Base-by-base conservation (phyloP, 1,140 invertebrate genomes). In the Sitodiplosis mosellana region DNA sequence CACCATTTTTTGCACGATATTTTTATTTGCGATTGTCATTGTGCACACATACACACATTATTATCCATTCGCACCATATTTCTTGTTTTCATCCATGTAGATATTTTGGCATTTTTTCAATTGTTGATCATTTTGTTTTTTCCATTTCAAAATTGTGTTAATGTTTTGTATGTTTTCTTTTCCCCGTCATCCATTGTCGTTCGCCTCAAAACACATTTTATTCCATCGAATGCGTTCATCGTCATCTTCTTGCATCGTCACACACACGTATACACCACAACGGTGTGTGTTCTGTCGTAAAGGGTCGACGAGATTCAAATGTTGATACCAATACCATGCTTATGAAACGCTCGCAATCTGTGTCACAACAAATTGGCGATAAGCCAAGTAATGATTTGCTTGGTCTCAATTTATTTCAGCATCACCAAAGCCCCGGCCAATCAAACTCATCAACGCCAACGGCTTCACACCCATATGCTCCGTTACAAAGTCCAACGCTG, bases 401-500 rank as follows among this genome's bases (percentile, higher is more conserved):
- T 52, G 80, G 80, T 59, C 65, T 88, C 49, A 83, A 77, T 66
- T 47, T 50, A 44, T 50, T 50, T 50, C 49, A 61, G 59, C 60
- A 64, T 53, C 61, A 64, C 51, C 81, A 80, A 64, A 86, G 82
- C 63, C 83, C 84, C 2, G 74, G 72, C 51, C 76, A 73, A 53
- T 87, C 86, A 44, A 87, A 83, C 69, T 83, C 87, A 46, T 84
- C 87, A 12, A 91, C 87, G 40, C 87, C 87, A 5, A 86, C 84
- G 40, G 80, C 78, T 50, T 78, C 75, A 56, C 83, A 86, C 69
- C 83, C 81, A 1, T 87, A 87, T 66, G 82, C 81, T 37, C 83
- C 83, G 10, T 63, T 86, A 21, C 80, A 84, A 60, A 78, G 76
- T 58, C 81, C 81, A 33, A 71, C 73, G 12, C 68, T 75, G 44